Evolutionary conservation across 1,140 invertebrate genomes (phyloP), one percentile per base, ranked within the genome.

Genomic region (Uloborus diversus): DNA sequence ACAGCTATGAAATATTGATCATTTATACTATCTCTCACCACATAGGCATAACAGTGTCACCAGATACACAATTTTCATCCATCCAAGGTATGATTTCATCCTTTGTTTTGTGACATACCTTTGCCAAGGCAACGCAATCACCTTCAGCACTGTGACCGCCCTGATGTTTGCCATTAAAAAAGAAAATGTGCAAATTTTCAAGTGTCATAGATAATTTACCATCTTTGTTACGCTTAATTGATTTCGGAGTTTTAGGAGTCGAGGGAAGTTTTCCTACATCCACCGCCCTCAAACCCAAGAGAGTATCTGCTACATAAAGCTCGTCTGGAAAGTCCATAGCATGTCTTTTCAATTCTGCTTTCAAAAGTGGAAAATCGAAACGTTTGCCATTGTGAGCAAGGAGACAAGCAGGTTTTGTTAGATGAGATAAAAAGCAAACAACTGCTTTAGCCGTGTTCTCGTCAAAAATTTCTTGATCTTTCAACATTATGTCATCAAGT

Each of bases 51-150:
- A 79, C 20, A 33, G 65, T 25, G 9, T 79, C 65, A 23, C 59
- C 47, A 27, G 35, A 28, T 3, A 25, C 25, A 57, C 13, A 42
- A 61, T 79, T 68, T 25, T 56, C 53, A 61, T 79, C 76, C 17
- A 79, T 14, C 76, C 76, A 79, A n/a, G 53, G 65, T 20, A 79
- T 27, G 1, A 69, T 56, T 23, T 59, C 13, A 42, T 79, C 64
- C 51, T 56, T 68, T 37, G 69, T 32, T 17, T 33, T 47, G 33
- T 79, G 76, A 61, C 64, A 69, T 9, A 79, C 56, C 27, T 49
- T 79, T n/a, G 65, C 37, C 42, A 79, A 69, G 42, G 76, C 35
- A 35, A 69, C 30, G 23, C 76, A 79, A 61, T 79, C 76, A 37
- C 76, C 76, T 79, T 79, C 76, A 23, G 76, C 68, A 49, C 51